Base-by-base conservation (phyloP, 2,797 vertebrate species). In the Kryptolebias ocellatus region DNA sequence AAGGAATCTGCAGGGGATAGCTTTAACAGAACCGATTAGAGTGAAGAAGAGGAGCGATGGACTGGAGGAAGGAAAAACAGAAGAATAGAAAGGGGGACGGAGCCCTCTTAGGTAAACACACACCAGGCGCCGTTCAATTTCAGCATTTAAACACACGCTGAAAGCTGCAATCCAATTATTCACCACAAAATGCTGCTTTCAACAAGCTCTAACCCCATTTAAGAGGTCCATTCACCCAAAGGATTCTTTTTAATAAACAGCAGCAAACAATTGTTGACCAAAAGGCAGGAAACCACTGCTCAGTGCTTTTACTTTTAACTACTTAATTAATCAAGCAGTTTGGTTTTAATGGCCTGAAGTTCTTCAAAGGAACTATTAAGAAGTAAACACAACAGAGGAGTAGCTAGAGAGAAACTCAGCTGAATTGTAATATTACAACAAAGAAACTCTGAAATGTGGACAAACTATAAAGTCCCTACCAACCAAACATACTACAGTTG, bases 101-200 rank as follows among this genome's bases (percentile, higher is more conserved):
- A 77, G 72, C 53, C 66, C 78, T 84, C 73, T 64, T 87, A 90
- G 87, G 88, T 91, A 92, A 92, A 90, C 84, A 88, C 80, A 89
- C 91, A 87, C 78, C 73, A 81, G 91, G 88, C 84, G 6, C 85
- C 54, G 67, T 90, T 92, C 83, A 70, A 87, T 90, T 82, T 78
- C 75, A 78, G 81, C 88, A 67, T 83, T 86, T 84, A 83, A 90
- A 87, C 80, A 80, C 72, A 85, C 74, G 70, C 87, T 83, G 80
- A 78, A 72, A 77, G 81, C 82, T 74, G 56, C 81, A 81, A 87
- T 89, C 81, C 90, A 92, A 93, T 94, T 92, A 93, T 89, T 92
- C 86, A 84, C 66, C 9, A 14, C 67, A 29, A 87, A 90, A 86
- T 53, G 66, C 70, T 62, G 83, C 87, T 86, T 87, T 89, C 85